Evolutionary conservation across 2,888 invertebrate species (phyloP), one percentile per base, ranked within the genome.

Genomic region (Meiosimyza platycephala): DNA sequence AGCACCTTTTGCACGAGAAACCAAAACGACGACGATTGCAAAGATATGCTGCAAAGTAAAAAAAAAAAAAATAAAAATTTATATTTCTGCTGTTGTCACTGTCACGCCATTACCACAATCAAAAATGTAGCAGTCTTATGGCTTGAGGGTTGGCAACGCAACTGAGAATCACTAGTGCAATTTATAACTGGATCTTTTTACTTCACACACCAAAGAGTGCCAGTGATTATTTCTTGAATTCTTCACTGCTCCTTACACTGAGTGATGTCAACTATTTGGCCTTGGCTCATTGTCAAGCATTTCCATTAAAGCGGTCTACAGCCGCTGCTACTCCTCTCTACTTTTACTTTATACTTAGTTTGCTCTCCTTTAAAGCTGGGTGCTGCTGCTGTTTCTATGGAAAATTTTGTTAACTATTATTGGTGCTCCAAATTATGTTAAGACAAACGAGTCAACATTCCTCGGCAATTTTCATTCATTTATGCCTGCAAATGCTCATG

Each of bases 1-100:
- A 69, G 60, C 75, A 75, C 70, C 73, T 75, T 75, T 40, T 6
- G 40, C 40, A 40, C 9, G 40, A 40, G 40, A 40, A 40, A 40
- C 40, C 40, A 9, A 6, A 40, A 40, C 40, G 40, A 40, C 40
- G 9, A 9, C 40, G 40, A 40, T 40, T 40, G 40, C 9, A 40
- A 28, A 28, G 28, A 28, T 28, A 28, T 28, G 28, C 28, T 4
- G 28, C 3, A 28, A 28, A 28, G 28, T 3, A 28, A 28, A 28
- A 28, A 28, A 28, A 28, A 28, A 9, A 40, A 40, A 40, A 9
- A 40, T 7, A 40, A 40, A 9, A 40, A 40, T 7, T 57, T 18
- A 2, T 12, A 18, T 16, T 57, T 7, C 48, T 63, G 50, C 22
- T 33, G 63, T 12, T 63, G 28, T 18, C 47, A 63, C 63, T 13